These are phyloP conservation scores for Himalopsyche japonica DNA, from an alignment of 2,888 invertebrate species.

Conservation along the genomic window DNA sequence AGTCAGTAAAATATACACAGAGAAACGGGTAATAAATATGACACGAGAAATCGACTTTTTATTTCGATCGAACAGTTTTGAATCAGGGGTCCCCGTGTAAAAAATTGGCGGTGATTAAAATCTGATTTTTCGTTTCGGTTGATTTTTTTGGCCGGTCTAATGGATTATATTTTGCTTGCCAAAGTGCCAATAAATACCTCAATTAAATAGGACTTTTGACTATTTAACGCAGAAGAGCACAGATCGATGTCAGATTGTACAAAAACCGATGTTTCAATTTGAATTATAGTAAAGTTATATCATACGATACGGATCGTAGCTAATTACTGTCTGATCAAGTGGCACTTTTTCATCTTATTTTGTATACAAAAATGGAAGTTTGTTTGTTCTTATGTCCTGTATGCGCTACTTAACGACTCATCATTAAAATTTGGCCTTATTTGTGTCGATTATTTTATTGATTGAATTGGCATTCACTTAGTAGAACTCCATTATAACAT, in stretches of 20 bases:
- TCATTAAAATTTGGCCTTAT: too few relatives aligned
- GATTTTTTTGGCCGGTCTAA: not conserved
- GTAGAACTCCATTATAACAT: too few relatives aligned
- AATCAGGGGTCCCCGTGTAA: not conserved
- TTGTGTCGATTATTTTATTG: too few relatives aligned
- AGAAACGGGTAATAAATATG: too few relatives aligned
- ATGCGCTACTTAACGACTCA: too few relatives aligned
- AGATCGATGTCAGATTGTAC: not conserved
- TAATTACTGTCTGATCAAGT: too few relatives aligned
- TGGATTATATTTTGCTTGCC: not conserved
- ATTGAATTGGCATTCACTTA: too few relatives aligned
- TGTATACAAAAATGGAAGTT: too few relatives aligned
- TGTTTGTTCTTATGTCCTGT: too few relatives aligned
- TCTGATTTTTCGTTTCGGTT: not conserved
- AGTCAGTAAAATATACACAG: too few relatives aligned
- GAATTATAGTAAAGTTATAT: not conserved
- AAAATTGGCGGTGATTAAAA: not conserved
- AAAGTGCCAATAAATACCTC: not conserved
- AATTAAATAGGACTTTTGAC: not conserved
- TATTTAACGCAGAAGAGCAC: not conserved
- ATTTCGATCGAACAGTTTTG: not conserved
- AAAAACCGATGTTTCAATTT: not conserved
- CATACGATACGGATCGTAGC: not conserved
- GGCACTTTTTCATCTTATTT: too few relatives aligned
- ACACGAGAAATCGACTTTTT: too few relatives aligned